Base-by-base conservation (phyloP, 2,797 vertebrate species). In the Eremophila alpestris region DNA sequence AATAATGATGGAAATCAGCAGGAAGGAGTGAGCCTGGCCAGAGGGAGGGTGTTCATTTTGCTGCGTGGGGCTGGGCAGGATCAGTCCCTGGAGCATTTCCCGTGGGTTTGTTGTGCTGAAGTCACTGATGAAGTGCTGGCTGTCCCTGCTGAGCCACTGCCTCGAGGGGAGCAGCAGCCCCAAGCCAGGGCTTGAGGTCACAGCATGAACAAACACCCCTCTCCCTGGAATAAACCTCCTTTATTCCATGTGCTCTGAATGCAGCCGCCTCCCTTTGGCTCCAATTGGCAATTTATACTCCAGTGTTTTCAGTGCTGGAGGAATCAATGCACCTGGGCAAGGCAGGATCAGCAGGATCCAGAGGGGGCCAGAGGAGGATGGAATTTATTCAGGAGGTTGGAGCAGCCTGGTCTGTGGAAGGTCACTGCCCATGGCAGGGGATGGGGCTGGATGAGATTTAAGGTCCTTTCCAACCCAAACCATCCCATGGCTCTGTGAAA, bases 301-400 rank as follows among this genome's bases (percentile, higher is more conserved):
- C 74, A 54, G 36, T 54, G 54, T 68, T 91, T 77, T 86, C 73
- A 54, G 49, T 83, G 80, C 74, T 87, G 90, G 8, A n/a, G 43
- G 80, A 62, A 96, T 92, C 94, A 81, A 90, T 94, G 76, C 48
- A 76, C 74, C 80, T 83, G 84, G 83, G 29, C 65, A 58, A 24
- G 87, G 34, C 43, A 74, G 58, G 73, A 84, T 40, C 80, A 84
- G 69, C 83, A 83, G 83, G 22, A 70, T 15, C n/a, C 86, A 51
- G 62, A 4, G 32, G 20, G 60, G 58, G 17, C 34, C 22, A 2
- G 29, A 71, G 22, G 29, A 7, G n/a, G 27, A 21, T 68, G 69
- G 59, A 12, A 78, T 89, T 89, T 68, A 71, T 84, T 68, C 34
- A 8, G 36, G 55, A 81, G 43, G 74, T 67, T 45, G 58, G n/a